phyloP scores from a whole-genome alignment of 2,888 invertebrate species.

The Thymelicus lineola region DNA sequence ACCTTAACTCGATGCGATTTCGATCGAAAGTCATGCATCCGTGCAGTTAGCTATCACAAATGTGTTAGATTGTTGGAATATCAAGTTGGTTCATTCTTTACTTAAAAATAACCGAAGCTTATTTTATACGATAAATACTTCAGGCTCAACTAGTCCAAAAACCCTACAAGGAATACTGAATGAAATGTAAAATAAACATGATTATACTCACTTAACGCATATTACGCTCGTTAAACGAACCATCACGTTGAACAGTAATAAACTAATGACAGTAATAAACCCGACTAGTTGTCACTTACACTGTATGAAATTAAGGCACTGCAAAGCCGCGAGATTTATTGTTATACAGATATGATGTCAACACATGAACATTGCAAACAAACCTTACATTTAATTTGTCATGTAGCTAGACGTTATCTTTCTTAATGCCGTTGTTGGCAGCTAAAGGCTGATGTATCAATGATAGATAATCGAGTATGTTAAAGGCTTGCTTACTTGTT shows the following conservation, averaged over 20 bases:
- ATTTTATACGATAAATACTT: not conserved
- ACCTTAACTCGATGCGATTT: conserved; percentile 10
- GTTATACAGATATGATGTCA: conserved; percentile 8
- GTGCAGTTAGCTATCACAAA: not conserved
- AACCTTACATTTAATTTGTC: conserved; percentile 6
- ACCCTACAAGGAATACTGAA: not conserved
- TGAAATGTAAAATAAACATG: not conserved
- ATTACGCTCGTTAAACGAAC: conserved; percentile 55
- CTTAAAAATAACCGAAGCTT: not conserved
- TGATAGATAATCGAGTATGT: not conserved
- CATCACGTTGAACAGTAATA: conserved; percentile 48
- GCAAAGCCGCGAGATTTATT: not conserved
- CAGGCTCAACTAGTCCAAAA: not conserved
- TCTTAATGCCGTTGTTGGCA: conserved; percentile 14
- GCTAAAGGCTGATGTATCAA: conserved; percentile 6
- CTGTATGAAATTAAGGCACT: conserved; percentile 16
- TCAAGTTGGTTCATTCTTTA: too few relatives aligned
- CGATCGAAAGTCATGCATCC: conserved; percentile 7
- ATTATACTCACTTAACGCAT: conserved; percentile 57
- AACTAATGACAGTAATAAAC: conserved; percentile 14
- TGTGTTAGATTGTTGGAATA: not conserved
- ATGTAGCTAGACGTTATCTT: conserved; percentile 14
- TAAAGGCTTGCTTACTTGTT: not conserved
- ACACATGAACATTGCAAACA: conserved; percentile 3
- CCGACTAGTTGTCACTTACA: conserved; percentile 12